Evolutionary conservation across 2,797 vertebrate genomes (phyloP).

Genomic region (Podarcis siculus): DNA sequence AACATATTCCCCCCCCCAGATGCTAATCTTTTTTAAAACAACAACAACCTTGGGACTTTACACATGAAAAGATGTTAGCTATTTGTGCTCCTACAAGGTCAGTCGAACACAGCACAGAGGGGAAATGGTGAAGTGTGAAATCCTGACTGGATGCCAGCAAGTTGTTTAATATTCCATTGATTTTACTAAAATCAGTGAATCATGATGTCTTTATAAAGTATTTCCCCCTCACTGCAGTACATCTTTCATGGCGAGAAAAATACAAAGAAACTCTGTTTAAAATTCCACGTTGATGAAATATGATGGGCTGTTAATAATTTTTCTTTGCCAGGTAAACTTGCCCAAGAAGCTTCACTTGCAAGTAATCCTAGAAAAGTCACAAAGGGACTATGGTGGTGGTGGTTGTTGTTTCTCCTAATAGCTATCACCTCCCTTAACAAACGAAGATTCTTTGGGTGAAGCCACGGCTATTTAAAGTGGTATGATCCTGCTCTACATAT

Average conservation of each 20-base stretch:
- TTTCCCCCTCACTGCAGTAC: not conserved
- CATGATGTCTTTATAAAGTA: slow-evolving; percentile 1
- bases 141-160: not conserved
- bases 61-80: not conserved
- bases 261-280: slow-evolving; percentile 5
- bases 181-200: not conserved
- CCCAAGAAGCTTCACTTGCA: not conserved
- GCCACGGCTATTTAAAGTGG: no score
- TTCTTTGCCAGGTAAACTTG: not conserved
- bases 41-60: not conserved
- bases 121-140: not conserved
- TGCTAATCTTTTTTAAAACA: not conserved
- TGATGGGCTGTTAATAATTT: not conserved
- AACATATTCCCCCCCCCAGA: not conserved
- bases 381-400: not conserved
- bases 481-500: no score
- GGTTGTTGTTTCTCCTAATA: no score
- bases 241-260: not conserved
- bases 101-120: not conserved
- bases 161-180: slow-evolving; percentile 16
- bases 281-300: not conserved
- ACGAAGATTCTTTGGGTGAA: no score
- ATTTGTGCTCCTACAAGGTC: not conserved
- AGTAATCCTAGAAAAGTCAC: not conserved
- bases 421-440: no score